Evolutionary conservation across 2,888 invertebrate species (phyloP).

Genomic region (Oxytorus armatus): DNA sequence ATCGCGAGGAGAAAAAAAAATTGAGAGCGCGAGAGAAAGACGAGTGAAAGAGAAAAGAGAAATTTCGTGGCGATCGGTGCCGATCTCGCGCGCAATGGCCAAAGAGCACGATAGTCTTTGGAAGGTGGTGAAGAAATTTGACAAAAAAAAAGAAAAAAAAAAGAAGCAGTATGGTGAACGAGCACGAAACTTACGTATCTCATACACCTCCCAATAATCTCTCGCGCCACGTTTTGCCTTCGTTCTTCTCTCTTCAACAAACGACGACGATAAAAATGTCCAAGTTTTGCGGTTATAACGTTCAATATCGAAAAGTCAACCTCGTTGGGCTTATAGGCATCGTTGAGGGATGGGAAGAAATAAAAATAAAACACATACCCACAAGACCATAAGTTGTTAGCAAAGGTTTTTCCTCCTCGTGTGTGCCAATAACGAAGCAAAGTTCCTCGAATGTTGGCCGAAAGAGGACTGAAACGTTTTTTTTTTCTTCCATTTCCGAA

Average conservation of each 20-base stretch:
- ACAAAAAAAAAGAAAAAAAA: conserved; percentile 3
- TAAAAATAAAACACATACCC: not conserved
- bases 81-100: conserved; percentile 35
- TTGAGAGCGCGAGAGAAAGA: conserved; percentile 23
- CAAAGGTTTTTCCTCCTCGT: not conserved
- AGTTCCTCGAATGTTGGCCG: not conserved
- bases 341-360: not conserved
- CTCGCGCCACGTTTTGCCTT: not conserved
- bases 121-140: conserved; percentile 26
- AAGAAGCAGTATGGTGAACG: conserved; percentile 4
- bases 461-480: not conserved
- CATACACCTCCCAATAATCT: conserved; percentile 25
- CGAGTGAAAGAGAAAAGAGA: not conserved
- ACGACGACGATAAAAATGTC: conserved; percentile 43
- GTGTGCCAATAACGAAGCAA: not conserved
- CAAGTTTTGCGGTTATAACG: conserved; percentile 38
- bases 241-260: conserved; percentile 24
- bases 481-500: not conserved
- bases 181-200: conserved; percentile 50
- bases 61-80: conserved; percentile 43
- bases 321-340: not conserved
- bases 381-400: too few relatives aligned
- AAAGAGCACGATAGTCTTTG: conserved; percentile 35
- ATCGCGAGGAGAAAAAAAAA: not conserved
- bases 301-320: conserved; percentile 31